Evolutionary conservation across 2,888 invertebrate genomes (phyloP), one percentile per base, ranked within the genome.

Genomic region (Ametastegia equiseti): DNA sequence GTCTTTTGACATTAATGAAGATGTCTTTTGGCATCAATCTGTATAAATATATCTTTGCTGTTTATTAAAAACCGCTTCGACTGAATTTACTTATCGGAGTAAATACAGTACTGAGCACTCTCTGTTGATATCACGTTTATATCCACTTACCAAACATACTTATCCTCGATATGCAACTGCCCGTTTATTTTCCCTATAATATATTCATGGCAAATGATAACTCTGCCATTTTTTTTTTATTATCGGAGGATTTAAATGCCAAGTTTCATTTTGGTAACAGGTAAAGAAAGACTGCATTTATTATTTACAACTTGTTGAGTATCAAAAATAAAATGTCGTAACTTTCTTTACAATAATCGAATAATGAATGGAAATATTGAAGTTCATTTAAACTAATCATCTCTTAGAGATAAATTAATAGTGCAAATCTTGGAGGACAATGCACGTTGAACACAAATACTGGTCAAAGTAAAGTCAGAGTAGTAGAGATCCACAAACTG

Each of bases 11-110:
- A 63, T 78, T 57, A 78, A 42, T 78, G 57, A 63, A n/a, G 78
- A 60, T 63, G 78, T 78, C 63, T 60, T 78, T 78, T 78, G 78
- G 63, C 78, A 63, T 78, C 60, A 54, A 78, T 57, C 78, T 78
- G 78, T 78, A 78, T 78, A 78, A 78, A 78, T 78, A 78, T 78
- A 78, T 78, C 78, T 60, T 78, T 60, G 78, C 63, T 63, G 63
- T 57, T 78, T 60, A 78, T 63, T 63, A 45, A 63, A 78, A 39
- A 60, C 15, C 5, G 78, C 78, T 60, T 27, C 23, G 60, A 60
- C 42, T 42, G 54, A 9, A 23, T 33, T 71, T 71, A 71, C 71
- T 67, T 27, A 71, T 47, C 47, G 5, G 15, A 30, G 45, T 71
- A 71, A 71, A 27, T 5, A 19, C 54, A 36, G 75, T 50, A 9